Conservation (phyloP, 2,888 invertebrate genomes). For the Chironomus tentans region DNA sequence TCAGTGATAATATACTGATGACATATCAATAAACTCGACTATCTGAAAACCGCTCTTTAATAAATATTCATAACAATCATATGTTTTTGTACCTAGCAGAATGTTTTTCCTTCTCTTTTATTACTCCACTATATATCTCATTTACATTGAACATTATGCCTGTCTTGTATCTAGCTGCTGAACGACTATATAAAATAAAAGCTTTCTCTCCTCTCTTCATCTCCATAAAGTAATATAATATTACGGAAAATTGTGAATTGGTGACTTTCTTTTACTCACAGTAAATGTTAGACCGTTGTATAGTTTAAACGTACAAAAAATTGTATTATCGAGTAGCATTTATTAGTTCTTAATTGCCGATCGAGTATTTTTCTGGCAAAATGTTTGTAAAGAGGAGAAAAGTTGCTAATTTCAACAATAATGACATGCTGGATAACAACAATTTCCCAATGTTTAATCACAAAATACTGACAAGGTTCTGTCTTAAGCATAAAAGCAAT, state of each 20-base stretch:
- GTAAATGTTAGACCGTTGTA: too few relatives aligned
- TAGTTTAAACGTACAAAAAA: too few relatives aligned
- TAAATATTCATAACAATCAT: neutral
- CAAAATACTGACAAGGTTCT: slow-evolving; percentile 16
- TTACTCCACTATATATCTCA: too few relatives aligned
- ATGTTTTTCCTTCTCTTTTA: too few relatives aligned
- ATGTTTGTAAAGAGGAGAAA: slow-evolving; percentile 26
- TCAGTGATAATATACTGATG: too few relatives aligned
- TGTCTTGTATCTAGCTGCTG: too few relatives aligned
- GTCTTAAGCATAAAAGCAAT: slow-evolving; percentile 27
- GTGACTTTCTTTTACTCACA: neutral
- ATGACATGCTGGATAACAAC: slow-evolving; percentile 18
- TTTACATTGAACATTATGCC: too few relatives aligned
- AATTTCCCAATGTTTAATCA: slow-evolving; percentile 21
- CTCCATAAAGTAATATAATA: neutral
- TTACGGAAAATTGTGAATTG: neutral
- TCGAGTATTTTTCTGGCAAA: neutral
- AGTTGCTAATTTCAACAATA: slow-evolving; percentile 25
- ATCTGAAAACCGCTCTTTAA: too few relatives aligned
- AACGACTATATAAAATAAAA: neutral
- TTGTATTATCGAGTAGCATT: too few relatives aligned
- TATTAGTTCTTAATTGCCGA: too few relatives aligned
- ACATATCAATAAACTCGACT: too few relatives aligned
- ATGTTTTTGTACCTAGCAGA: neutral
- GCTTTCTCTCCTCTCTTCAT: neutral